A percentile compares a stretch with the other conserved stretches of the same genome.
phyloP scores from a whole-genome alignment of 2,113 vertebrate genomes.

The Misgurnus anguillicaudatus region DNA sequence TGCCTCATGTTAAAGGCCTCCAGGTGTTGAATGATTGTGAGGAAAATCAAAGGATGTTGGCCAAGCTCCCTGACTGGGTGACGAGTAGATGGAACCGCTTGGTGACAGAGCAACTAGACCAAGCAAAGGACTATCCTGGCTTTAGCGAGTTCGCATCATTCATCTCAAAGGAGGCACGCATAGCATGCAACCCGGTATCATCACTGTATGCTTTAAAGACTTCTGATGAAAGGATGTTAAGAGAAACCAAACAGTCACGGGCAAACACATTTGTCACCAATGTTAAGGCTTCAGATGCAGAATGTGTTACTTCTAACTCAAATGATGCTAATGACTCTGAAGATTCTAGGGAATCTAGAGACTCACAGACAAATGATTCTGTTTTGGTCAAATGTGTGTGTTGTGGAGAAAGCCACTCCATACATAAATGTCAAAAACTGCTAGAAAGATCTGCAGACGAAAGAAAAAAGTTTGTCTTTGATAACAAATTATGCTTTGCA shows the following conservation, averaged over 20 bases:
- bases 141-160: conserved; percentile 38
- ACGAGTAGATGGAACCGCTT: conserved; percentile 41
- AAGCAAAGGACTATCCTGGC: conserved; percentile 27
- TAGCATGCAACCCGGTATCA: conserved; percentile 7
- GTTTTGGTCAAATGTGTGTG: background rate
- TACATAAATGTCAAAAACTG: conserved; percentile 15
- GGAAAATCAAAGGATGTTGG: conserved; percentile 39
- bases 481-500: conserved; percentile 12
- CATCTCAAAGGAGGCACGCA: conserved; percentile 40
- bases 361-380: background rate
- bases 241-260: background rate
- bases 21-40: conserved; percentile 49
- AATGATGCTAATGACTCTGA: no score
- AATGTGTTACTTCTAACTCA: background rate
- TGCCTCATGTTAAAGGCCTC: conserved; percentile 42
- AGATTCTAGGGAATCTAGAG: background rate
- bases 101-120: conserved; percentile 39
- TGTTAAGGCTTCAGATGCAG: background rate
- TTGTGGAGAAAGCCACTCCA: conserved; percentile 23
- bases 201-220: no score
- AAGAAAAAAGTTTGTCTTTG: conserved; percentile 42
- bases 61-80: conserved; percentile 45
- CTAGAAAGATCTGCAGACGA: background rate
- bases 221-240: background rate
- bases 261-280: no score